These are phyloP conservation scores for Acrocera orbiculus DNA, from an alignment of 2,888 invertebrate species.

Conservation along the genomic window DNA sequence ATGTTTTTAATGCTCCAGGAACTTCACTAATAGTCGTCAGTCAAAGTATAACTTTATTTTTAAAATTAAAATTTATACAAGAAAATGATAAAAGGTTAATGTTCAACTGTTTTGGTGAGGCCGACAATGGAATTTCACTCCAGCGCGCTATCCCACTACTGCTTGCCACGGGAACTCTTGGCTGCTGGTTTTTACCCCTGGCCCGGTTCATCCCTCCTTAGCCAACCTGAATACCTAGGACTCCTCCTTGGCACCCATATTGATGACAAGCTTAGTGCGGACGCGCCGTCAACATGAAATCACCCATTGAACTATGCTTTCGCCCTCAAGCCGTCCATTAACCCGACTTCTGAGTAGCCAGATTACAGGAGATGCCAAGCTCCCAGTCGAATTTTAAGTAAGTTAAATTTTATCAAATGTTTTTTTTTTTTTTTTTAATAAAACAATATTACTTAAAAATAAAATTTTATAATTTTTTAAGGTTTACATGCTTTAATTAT, in stretches of 20 bases:
- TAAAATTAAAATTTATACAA: too few species aligned
- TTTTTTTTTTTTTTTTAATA: too few species aligned
- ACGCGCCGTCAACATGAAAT: slow-evolving; percentile 73
- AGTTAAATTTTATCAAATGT: too few species aligned
- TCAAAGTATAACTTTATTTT: too few species aligned
- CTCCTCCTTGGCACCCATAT: slow-evolving; percentile 85
- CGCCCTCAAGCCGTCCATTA: slow-evolving; percentile 82
- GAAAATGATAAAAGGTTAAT: too few species aligned
- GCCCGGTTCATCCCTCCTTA: slow-evolving; percentile 97
- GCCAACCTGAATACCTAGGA: slow-evolving; percentile 69
- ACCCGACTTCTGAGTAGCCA: slow-evolving; percentile 87
- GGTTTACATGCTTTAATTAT: too few species aligned
- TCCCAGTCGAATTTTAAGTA: slow-evolving; percentile 54
- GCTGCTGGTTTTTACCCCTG: slow-evolving; percentile 99
- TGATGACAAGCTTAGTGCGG: slow-evolving; percentile 94
- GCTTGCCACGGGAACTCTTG: slow-evolving; percentile 97
- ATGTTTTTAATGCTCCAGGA: too few species aligned
- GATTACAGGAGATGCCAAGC: slow-evolving; percentile 98
- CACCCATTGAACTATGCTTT: slow-evolving; percentile 44
- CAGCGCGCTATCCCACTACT: slow-evolving; percentile 98
- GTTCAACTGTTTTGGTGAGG: too few species aligned
- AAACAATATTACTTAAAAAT: too few species aligned
- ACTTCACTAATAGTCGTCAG: too few species aligned
- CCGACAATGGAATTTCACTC: slow-evolving; percentile 81
- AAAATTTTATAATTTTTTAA: too few species aligned